A percentile compares a stretch with the other conserved stretches of the same genome.
Conservation (phyloP, 2,888 invertebrate genomes). For the Chrysolina oricalcia region DNA sequence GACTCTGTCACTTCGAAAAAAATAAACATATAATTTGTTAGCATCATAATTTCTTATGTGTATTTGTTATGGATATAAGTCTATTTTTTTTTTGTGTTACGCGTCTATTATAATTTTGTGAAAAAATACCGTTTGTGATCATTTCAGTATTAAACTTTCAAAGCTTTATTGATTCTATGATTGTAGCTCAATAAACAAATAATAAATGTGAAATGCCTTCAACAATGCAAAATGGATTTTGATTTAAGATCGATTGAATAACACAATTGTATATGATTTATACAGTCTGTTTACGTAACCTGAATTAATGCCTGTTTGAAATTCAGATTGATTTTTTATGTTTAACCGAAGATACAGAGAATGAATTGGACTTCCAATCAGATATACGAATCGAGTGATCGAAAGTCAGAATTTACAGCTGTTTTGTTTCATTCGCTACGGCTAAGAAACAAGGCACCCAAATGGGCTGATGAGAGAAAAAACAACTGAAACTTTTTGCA, state of each 20-base stretch:
- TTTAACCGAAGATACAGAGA: background rate
- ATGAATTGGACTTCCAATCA: background rate
- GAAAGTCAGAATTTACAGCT: background rate
- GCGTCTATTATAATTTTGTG: background rate
- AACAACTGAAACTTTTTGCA: slow-evolving; percentile 43
- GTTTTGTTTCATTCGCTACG: background rate
- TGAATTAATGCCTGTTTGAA: background rate
- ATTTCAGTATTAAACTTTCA: slow-evolving; percentile 43
- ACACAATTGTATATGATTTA: background rate
- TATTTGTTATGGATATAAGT: slow-evolving; percentile 32
- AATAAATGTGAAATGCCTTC: slow-evolving; percentile 65
- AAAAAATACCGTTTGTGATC: slow-evolving; percentile 40
- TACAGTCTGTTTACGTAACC: background rate
- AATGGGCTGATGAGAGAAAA: slow-evolving; percentile 27
- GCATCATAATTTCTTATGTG: slow-evolving; percentile 19
- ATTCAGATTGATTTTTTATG: background rate
- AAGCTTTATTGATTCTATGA: slow-evolving; percentile 53
- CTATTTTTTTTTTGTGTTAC: slow-evolving; percentile 20
- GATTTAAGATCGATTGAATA: slow-evolving; percentile 14
- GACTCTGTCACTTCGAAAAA: slow-evolving; percentile 25
- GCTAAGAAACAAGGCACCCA: background rate
- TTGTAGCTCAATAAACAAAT: slow-evolving; percentile 61
- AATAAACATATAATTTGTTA: background rate
- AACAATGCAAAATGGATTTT: slow-evolving; percentile 67
- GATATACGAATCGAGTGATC: too few species aligned